Evolutionary conservation across 2,113 vertebrate genomes (phyloP).

Genomic region (Myrmophylax atrothorax): DNA sequence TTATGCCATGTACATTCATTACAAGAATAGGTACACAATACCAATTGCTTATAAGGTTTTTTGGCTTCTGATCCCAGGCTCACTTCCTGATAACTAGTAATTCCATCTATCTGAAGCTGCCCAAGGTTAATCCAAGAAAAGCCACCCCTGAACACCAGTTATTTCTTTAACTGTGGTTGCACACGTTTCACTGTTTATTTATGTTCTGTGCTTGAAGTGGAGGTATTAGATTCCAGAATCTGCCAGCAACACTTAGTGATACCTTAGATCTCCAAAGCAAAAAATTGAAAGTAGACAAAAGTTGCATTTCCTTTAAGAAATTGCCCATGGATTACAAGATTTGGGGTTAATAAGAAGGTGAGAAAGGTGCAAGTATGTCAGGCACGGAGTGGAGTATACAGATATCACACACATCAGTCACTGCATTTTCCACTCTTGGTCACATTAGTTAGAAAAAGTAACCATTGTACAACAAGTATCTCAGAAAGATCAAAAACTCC

Average conservation of each 20-base stretch:
- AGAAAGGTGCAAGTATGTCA: not conserved
- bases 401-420: not conserved
- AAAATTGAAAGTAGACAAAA: not conserved
- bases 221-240: not conserved
- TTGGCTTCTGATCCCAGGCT: not conserved
- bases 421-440: not conserved
- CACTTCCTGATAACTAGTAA: not conserved
- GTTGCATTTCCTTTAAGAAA: not conserved
- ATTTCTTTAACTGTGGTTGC: not conserved
- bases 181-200: not conserved
- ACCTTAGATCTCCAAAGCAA: not conserved
- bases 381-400: not conserved
- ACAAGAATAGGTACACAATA: not conserved
- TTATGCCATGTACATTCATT: not conserved
- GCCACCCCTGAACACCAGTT: not conserved
- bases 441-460: not conserved
- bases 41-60: not conserved
- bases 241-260: not conserved
- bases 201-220: not conserved
- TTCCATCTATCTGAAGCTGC: not conserved
- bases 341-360: not conserved
- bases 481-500: not conserved
- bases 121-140: not conserved
- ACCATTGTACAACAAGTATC: not conserved
- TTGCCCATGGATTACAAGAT: rapidly evolving